These are phyloP conservation scores for Cygnus olor DNA, from an alignment of 2,797 vertebrate genomes.

Conservation along the genomic window DNA sequence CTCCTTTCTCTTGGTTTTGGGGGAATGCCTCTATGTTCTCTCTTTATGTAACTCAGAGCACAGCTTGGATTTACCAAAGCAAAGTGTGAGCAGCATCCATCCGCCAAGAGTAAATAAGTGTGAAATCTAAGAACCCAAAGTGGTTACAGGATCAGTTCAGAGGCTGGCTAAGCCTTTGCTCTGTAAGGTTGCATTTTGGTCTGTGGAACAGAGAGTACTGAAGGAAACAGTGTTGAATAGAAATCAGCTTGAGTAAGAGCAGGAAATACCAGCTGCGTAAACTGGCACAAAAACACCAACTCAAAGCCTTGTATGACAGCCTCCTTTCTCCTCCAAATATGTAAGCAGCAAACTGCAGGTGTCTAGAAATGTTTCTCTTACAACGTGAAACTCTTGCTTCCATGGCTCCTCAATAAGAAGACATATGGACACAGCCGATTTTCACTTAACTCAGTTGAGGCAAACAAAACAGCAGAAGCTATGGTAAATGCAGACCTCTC, in stretches of 20 bases:
- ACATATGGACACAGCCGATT: constrained; percentile 17
- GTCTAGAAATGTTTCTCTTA: constrained; percentile 25
- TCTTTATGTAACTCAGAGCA: background rate
- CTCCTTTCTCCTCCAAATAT: background rate
- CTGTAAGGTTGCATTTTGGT: background rate
- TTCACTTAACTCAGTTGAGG: constrained; percentile 24
- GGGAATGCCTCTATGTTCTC: background rate
- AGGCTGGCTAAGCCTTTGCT: background rate
- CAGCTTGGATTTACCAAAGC: background rate
- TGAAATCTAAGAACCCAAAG: background rate
- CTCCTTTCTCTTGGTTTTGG: background rate
- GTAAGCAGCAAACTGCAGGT: background rate
- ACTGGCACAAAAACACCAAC: background rate
- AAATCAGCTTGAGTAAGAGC: background rate
- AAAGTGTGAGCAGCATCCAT: background rate
- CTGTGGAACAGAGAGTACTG: background rate
- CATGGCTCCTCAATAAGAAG: background rate
- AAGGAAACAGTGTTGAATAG: background rate
- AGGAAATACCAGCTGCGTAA: background rate
- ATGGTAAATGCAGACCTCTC: constrained; percentile 45
- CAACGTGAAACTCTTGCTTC: constrained; percentile 25
- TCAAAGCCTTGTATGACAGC: background rate
- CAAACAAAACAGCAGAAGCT: constrained; percentile 41
- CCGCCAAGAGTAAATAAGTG: background rate
- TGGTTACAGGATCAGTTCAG: background rate